phyloP scores from a whole-genome alignment of 2,888 invertebrate species.

The Globia sparganii region DNA sequence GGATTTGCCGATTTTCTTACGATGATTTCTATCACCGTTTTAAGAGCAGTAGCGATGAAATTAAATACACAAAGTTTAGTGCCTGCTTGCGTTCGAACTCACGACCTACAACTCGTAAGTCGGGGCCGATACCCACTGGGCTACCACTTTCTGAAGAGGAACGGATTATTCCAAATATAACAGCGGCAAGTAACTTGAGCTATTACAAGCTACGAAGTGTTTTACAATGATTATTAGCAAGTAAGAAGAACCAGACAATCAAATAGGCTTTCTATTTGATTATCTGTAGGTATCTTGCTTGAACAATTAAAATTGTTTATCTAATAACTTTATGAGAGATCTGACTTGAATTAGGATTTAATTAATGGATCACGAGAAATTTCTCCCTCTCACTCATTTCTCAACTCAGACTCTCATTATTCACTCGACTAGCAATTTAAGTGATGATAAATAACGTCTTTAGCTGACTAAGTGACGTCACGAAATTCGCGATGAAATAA shows the following conservation, averaged over 20 bases:
- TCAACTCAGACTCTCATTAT: conserved; percentile 34
- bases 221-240: neutral
- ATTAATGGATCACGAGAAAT: conserved; percentile 9
- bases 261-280: no score
- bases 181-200: neutral
- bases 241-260: no score
- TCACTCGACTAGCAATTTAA: conserved; percentile 48
- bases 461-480: conserved; percentile 36
- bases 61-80: no score
- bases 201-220: neutral
- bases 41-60: no score
- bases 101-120: no score
- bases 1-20: no score
- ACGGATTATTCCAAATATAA: neutral
- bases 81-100: no score
- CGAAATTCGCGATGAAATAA: conserved; percentile 13
- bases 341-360: conserved; percentile 7
- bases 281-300: neutral
- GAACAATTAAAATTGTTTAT: neutral
- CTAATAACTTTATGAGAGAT: neutral
- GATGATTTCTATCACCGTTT: no score
- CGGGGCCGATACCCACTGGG: no score
- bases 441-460: conserved; percentile 40
- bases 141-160: neutral
- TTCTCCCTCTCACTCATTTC: conserved; percentile 7